Percentiles rank a stretch among this genome's conserved stretches.
Evolutionary conservation across 1,140 invertebrate species (phyloP).

Genomic region (Lanistes nyassanus): DNA sequence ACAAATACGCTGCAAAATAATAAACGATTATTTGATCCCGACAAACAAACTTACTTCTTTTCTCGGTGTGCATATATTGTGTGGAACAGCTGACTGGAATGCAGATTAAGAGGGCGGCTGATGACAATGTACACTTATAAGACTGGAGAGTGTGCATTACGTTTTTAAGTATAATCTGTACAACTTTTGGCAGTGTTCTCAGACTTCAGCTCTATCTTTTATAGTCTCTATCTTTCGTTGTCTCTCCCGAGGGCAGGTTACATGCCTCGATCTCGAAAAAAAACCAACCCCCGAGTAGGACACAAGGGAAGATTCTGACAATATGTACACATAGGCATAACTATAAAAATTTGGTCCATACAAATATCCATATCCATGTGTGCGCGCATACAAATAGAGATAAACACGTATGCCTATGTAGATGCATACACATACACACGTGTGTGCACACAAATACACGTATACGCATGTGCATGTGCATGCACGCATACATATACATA

Average conservation of each 20-base stretch:
- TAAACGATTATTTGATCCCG: too few relatives aligned
- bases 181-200: background rate
- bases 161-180: background rate
- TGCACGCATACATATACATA: slow-evolving; percentile 4
- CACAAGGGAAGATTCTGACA: background rate
- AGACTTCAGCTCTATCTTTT: background rate
- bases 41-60: too few relatives aligned
- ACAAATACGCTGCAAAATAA: too few relatives aligned
- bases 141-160: background rate
- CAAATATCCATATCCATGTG: background rate
- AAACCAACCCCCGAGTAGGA: background rate
- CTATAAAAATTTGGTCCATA: background rate
- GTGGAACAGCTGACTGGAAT: too few relatives aligned
- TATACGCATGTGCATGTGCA: background rate
- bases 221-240: background rate
- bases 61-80: too few relatives aligned
- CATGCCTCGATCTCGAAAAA: background rate
- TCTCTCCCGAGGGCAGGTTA: background rate
- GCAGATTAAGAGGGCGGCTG: too few relatives aligned
- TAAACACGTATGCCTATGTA: too few relatives aligned
- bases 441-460: slow-evolving; percentile 5
- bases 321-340: background rate
- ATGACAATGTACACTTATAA: too few relatives aligned
- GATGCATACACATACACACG: slow-evolving; percentile 11
- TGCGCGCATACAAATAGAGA: background rate